Percentiles rank a stretch among this genome's conserved stretches.
phyloP scores from a whole-genome alignment of 2,888 invertebrate species.

The Sceliomorpha sp. region DNA sequence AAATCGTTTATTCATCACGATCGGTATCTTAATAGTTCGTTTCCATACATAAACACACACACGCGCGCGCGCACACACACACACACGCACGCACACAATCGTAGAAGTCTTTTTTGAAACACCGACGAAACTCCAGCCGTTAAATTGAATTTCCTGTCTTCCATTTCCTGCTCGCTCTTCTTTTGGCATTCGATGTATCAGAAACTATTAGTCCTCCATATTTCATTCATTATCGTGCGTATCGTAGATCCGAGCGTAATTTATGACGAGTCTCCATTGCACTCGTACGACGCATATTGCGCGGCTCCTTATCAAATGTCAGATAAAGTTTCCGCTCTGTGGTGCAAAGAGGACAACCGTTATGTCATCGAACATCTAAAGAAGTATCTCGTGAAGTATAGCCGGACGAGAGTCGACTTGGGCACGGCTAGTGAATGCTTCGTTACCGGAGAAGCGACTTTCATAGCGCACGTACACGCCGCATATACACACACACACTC shows the following conservation, averaged over 20 bases:
- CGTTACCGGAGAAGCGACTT: conserved; percentile 60
- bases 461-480: conserved; percentile 57
- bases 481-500: conserved; percentile 25
- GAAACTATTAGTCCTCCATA: conserved; percentile 43
- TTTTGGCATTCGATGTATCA: conserved; percentile 19
- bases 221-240: conserved; percentile 46
- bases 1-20: no score
- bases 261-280: conserved; percentile 47
- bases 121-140: no score
- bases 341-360: conserved; percentile 60
- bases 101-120: no score
- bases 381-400: conserved; percentile 44
- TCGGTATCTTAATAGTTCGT: no score
- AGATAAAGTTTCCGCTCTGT: conserved; percentile 60
- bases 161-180: conserved; percentile 16
- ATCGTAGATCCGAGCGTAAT: conserved; percentile 47
- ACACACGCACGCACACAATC: no score
- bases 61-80: no score
- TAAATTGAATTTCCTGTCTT: conserved; percentile 11
- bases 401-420: conserved; percentile 49
- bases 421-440: conserved; percentile 66
- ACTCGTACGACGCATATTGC: conserved; percentile 49
- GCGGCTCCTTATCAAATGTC: conserved; percentile 57
- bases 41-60: no score
- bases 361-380: conserved; percentile 62